A percentile compares a stretch with the other conserved stretches of the same genome.
Evolutionary conservation across 2,797 vertebrate genomes (phyloP).

Genomic region (Poecilia wingei): DNA sequence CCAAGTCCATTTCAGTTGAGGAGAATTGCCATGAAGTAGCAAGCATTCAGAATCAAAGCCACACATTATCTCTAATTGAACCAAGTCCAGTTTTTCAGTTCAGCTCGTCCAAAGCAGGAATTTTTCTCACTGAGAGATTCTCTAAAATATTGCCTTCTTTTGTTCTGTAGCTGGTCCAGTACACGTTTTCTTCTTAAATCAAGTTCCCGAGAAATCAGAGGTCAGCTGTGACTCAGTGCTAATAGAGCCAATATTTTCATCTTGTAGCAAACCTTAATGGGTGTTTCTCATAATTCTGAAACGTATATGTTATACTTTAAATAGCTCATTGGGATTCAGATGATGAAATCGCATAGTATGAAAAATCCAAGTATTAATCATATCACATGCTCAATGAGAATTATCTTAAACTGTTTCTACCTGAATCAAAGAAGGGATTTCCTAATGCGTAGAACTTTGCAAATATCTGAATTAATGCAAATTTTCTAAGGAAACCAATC

Average conservation of each 20-base stretch:
- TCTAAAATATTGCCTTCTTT: conserved; percentile 38
- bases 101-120: conserved; percentile 47
- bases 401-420: conserved; percentile 4
- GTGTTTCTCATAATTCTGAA: conserved; percentile 43
- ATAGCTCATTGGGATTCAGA: conserved; percentile 54
- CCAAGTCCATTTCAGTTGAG: conserved; percentile 68
- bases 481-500: conserved; percentile 23
- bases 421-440: conserved; percentile 25
- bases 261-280: conserved; percentile 21
- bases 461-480: conserved; percentile 13
- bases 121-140: conserved; percentile 50
- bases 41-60: conserved; percentile 72
- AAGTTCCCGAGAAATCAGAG: conserved; percentile 42
- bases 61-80: conserved; percentile 77
- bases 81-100: conserved; percentile 61
- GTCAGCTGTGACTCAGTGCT: conserved; percentile 59
- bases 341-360: conserved; percentile 37
- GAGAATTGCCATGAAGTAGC: conserved; percentile 67
- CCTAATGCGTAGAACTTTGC: neutral
- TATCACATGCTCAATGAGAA: conserved; percentile 23
- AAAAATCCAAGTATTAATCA: conserved; percentile 28
- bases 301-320: conserved; percentile 43
- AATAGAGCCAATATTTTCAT: conserved; percentile 37
- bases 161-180: conserved; percentile 43
- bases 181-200: conserved; percentile 44